Conservation (phyloP, 2,888 invertebrate genomes). For the Pilophorus perplexus region DNA sequence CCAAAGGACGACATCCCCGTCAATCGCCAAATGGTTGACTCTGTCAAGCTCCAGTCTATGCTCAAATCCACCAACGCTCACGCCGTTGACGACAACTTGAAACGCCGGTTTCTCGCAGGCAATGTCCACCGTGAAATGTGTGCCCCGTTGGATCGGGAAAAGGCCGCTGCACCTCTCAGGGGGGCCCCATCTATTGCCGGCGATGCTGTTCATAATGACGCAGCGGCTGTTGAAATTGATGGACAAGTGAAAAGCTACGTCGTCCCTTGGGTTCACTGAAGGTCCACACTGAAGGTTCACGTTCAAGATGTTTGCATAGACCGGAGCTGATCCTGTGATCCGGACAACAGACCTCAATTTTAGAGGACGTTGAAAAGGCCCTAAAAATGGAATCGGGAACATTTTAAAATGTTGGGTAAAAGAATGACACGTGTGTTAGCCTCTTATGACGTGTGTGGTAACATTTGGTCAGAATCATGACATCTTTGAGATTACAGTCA, state of each 20-base stretch:
- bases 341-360: not conserved
- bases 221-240: constrained; percentile 59
- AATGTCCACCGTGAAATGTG: constrained; percentile 66
- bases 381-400: not conserved
- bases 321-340: not conserved
- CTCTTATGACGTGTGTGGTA: too few relatives aligned
- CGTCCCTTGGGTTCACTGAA: constrained; percentile 67
- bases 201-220: constrained; percentile 60
- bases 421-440: too few relatives aligned
- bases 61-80: constrained; percentile 73
- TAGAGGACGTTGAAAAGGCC: not conserved
- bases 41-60: constrained; percentile 68
- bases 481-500: too few relatives aligned
- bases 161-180: constrained; percentile 57
- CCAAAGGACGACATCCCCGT: constrained; percentile 70
- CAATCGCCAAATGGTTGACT: constrained; percentile 67
- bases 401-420: too few relatives aligned
- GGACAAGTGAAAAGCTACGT: constrained; percentile 72
- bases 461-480: not conserved
- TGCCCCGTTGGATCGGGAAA: not conserved
- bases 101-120: constrained; percentile 59
- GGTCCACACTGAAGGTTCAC: constrained; percentile 76
- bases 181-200: constrained; percentile 59
- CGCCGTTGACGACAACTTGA: constrained; percentile 75
- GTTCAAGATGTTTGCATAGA: constrained; percentile 59